Conservation (phyloP, 2,888 invertebrate species). For the Drosophila parthenogenetica region DNA sequence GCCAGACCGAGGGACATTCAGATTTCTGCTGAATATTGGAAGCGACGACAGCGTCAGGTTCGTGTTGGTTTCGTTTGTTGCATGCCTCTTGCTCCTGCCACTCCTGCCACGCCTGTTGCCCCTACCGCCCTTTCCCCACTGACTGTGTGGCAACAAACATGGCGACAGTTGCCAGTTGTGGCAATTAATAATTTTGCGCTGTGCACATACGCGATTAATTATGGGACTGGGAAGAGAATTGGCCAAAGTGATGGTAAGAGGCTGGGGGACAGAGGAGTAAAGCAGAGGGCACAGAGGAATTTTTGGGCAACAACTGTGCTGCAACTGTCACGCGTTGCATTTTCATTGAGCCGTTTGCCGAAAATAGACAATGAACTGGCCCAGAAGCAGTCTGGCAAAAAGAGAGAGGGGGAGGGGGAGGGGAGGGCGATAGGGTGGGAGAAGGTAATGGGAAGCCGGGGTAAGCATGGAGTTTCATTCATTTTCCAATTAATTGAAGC, state of each 20-base stretch:
- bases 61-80: constrained; percentile 30
- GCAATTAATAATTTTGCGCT: constrained; percentile 84
- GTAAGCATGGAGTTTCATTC: constrained; percentile 65
- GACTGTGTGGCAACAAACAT: constrained; percentile 65
- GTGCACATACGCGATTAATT: constrained; percentile 84
- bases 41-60: constrained; percentile 74
- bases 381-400: not conserved
- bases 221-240: constrained; percentile 47
- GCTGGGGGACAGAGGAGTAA: not conserved
- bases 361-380: constrained; percentile 72
- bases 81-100: not conserved
- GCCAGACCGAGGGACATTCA: constrained; percentile 44
- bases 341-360: constrained; percentile 65
- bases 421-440: no score
- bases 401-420: not conserved
- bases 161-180: constrained; percentile 81
- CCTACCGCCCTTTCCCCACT: not conserved
- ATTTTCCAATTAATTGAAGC: constrained; percentile 82
- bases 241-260: not conserved
- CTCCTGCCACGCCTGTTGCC: not conserved
- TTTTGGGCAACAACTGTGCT: constrained; percentile 46
- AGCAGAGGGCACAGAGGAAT: constrained; percentile 30
- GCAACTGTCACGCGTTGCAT: constrained; percentile 74
- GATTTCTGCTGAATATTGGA: constrained; percentile 66
- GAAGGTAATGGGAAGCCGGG: not conserved